These are phyloP conservation scores for Aegotheles bennettii DNA, from an alignment of 2,113 vertebrate genomes.

Conservation along the genomic window DNA sequence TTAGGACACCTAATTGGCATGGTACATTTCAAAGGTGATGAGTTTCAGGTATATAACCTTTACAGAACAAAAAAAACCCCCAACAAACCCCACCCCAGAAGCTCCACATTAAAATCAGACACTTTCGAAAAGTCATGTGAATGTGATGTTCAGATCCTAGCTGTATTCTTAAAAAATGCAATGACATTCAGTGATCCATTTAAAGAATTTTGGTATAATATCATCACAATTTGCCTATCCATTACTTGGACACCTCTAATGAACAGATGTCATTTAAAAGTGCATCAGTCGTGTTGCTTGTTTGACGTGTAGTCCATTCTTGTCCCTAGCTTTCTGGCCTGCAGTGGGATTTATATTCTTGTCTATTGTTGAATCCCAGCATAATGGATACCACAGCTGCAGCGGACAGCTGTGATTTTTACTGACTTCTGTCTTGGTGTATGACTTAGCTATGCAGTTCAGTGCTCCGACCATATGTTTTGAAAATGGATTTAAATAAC, in stretches of 20 bases:
- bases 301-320: neutral
- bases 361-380: neutral
- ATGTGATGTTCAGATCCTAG: neutral
- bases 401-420: constrained; percentile 16
- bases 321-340: neutral
- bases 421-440: constrained; percentile 17
- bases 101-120: neutral
- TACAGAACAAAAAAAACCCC: neutral
- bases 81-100: neutral
- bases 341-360: neutral
- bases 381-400: neutral
- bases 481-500: neutral
- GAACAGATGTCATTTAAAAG: neutral
- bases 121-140: neutral
- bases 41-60: neutral
- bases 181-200: neutral
- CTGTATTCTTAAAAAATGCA: neutral
- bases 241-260: neutral
- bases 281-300: accelerated
- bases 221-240: neutral
- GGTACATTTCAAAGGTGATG: neutral
- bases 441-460: neutral
- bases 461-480: neutral
- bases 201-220: neutral
- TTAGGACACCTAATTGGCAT: neutral